Evolutionary conservation across 92 coral and sea anemone species (phyloP).

Genomic region (Epizoanthus scotinus): DNA sequence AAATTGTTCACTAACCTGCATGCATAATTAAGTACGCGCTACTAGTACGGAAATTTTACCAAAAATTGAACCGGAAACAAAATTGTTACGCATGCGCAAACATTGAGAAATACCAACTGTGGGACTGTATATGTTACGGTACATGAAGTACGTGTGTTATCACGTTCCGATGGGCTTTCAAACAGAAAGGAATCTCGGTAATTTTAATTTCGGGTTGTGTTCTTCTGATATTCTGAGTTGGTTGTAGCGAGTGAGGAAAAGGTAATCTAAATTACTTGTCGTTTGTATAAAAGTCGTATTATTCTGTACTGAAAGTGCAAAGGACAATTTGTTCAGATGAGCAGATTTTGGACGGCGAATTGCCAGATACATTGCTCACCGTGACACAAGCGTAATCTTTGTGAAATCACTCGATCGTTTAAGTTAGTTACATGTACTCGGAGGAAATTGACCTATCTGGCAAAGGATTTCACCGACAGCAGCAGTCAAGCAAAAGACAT

Average conservation of each 20-base stretch:
- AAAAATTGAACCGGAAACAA: too few species aligned
- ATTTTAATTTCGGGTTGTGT: slow-evolving; percentile 9
- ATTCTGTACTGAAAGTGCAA: not conserved
- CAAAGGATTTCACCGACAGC: slow-evolving; percentile 30
- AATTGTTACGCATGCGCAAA: too few species aligned
- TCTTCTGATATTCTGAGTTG: slow-evolving; percentile 7
- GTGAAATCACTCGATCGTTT: slow-evolving; percentile 27
- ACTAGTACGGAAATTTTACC: too few species aligned
- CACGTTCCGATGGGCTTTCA: slow-evolving; percentile 37
- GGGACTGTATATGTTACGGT: too few species aligned
- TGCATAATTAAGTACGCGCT: too few species aligned
- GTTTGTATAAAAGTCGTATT: not conserved
- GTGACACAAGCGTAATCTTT: slow-evolving; percentile 25
- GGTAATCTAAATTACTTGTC: slow-evolving; percentile 2
- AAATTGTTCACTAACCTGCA: too few species aligned
- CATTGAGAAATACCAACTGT: too few species aligned
- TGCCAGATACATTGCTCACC: slow-evolving; percentile 13
- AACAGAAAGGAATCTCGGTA: slow-evolving; percentile 43
- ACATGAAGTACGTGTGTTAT: not conserved
- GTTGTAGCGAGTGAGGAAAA: slow-evolving; percentile 5
- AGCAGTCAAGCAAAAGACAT: slow-evolving; percentile 15
- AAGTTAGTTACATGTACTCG: slow-evolving; percentile 4
- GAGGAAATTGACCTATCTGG: slow-evolving; percentile 41
- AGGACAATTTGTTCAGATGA: slow-evolving; percentile 1
- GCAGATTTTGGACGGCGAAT: not conserved